Base-by-base conservation (phyloP, 2,113 vertebrate species). In the Nipponia nippon region DNA sequence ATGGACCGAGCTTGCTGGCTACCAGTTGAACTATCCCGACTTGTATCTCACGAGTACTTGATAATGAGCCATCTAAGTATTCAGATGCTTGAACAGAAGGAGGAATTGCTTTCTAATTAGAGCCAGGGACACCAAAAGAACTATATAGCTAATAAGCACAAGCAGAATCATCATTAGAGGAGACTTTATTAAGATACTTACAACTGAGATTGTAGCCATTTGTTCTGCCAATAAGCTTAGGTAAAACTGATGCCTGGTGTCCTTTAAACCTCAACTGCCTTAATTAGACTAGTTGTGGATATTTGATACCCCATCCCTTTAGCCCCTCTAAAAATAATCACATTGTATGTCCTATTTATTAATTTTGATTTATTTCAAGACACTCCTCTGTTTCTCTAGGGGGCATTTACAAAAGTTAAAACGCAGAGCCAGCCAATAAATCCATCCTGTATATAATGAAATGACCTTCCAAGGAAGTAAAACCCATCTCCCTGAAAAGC, bases 381-480 rank as follows among this genome's bases (percentile, higher is more conserved):
- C 58, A 46, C n/a, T 69, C 29, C 19, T 87, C 86, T 66, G 53
- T 56, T 94, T 84, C 92, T 93, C 87, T 55, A 44, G 73, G 66
- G 83, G 42, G 20, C 55, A 80, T 88, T 94, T 90, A 52, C 44
- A 72, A 65, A 95, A 95, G 71, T 92, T 87, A 75, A 90, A 95
- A 93, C 2, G 7, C 62, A 65, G 61, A 95, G 40, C 36, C 52
- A 76, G 50, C 44, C 59, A 80, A 93, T 82, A 91, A 85, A 95
- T 89, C 80, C 44, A 77, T 85, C 56, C 50, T 58, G 19, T 56
- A 16, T 9, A 29, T 49, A 92, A 91, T 40, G 76, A 93, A 97
- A 93, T 62, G 55, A 81, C 87, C 90, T 93, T 90, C 79, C 77
- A 78, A 76, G 46, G 90, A 96, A 85, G 80, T 56, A 73, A 94